Conservation (phyloP, 2,113 vertebrate species). For the Corythoichthys haematopterus region DNA sequence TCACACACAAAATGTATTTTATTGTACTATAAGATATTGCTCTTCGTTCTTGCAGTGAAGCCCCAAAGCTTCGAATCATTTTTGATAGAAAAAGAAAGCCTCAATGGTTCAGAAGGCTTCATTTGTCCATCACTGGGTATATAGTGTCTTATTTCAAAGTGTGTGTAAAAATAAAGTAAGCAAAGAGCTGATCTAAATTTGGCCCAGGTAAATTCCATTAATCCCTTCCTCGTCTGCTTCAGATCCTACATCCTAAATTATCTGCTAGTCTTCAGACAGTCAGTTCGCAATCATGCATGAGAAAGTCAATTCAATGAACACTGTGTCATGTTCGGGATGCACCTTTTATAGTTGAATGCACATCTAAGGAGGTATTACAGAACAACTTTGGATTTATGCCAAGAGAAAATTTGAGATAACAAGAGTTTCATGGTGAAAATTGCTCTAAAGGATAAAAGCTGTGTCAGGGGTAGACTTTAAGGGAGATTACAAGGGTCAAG, state of each 20-base stretch:
- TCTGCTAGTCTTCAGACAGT: slow-evolving; percentile 12
- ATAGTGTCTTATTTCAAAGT: not conserved
- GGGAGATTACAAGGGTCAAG: too few species aligned
- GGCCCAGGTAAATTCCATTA: slow-evolving; percentile 23
- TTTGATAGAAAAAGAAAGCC: not conserved
- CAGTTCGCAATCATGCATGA: not conserved
- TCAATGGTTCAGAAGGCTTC: not conserved
- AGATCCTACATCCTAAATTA: slow-evolving; percentile 25
- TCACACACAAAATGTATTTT: too few species aligned
- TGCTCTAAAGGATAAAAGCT: not conserved
- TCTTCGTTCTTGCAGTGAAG: too few species aligned
- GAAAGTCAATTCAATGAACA: not conserved
- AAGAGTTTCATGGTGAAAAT: not conserved
- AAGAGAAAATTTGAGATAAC: not conserved
- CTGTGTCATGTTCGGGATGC: not conserved
- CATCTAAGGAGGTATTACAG: not conserved
- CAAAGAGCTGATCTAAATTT: slow-evolving; percentile 12
- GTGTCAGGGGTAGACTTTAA: too few species aligned
- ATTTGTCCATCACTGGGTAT: too few species aligned
- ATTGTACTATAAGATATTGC: too few species aligned
- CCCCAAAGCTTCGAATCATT: too few species aligned
- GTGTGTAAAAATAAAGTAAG: not conserved
- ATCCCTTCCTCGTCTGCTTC: slow-evolving; percentile 26
- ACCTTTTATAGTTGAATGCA: not conserved
- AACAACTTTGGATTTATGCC: not conserved